phyloP scores from a whole-genome alignment of 2,888 invertebrate species.

The Elgonia sp. region DNA sequence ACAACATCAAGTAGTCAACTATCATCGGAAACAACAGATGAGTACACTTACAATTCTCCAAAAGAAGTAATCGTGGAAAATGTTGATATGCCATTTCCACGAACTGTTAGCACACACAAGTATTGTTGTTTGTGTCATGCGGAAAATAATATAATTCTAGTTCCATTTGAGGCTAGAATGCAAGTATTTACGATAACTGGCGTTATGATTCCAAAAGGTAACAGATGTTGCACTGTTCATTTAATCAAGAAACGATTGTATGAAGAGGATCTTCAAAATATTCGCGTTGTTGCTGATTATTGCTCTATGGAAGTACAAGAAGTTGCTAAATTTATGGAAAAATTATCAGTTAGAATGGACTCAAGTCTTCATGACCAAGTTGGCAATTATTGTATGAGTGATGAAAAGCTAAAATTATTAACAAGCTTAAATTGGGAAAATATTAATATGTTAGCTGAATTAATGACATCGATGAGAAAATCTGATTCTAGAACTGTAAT shows the following conservation, averaged over 20 bases:
- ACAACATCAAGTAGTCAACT: too few relatives aligned
- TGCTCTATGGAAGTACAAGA: constrained; percentile 25
- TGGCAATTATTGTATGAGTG: constrained; percentile 44
- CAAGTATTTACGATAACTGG: constrained; percentile 61
- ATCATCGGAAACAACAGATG: too few relatives aligned
- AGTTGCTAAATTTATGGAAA: constrained; percentile 26
- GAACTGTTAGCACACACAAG: constrained; percentile 74
- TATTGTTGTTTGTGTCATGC: constrained; percentile 72
- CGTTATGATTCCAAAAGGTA: constrained; percentile 73
- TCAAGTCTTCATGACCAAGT: constrained; percentile 40
- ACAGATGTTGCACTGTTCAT: constrained; percentile 76
- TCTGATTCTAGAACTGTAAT: constrained; percentile 38
- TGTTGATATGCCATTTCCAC: constrained; percentile 66
- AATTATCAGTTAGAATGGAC: constrained; percentile 28
- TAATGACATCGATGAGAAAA: constrained; percentile 63
- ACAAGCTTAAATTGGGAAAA: constrained; percentile 64
- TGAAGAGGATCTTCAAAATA: constrained; percentile 37
- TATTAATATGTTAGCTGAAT: constrained; percentile 39
- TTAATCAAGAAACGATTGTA: constrained; percentile 76
- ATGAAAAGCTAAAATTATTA: constrained; percentile 55
- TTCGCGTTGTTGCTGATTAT: constrained; percentile 36
- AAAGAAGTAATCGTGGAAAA: not conserved
- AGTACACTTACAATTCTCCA: too few relatives aligned
- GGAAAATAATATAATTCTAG: constrained; percentile 43
- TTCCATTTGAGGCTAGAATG: constrained; percentile 71